Evolutionary conservation across 2,888 invertebrate genomes (phyloP).

Genomic region (Ormyrus thymus): DNA sequence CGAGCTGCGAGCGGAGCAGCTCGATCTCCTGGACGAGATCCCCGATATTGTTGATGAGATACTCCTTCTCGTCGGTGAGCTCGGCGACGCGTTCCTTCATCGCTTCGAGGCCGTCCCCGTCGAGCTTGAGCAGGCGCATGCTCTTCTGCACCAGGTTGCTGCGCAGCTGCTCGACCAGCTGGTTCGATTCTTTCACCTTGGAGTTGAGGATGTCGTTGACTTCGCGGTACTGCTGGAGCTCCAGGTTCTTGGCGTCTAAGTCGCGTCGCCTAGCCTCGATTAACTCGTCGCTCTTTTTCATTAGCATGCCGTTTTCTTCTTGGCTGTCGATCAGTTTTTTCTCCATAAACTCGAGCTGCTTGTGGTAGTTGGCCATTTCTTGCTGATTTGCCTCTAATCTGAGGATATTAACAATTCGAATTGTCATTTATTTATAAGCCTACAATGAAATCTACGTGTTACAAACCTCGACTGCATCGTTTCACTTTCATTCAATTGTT

Average conservation of each 20-base stretch:
- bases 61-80: constrained; percentile 60
- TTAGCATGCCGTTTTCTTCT: background rate
- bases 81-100: constrained; percentile 58
- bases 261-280: constrained; percentile 23
- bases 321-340: constrained; percentile 8
- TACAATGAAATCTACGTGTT: background rate
- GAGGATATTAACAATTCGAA: background rate
- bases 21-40: constrained; percentile 57
- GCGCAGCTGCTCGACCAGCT: constrained; percentile 58
- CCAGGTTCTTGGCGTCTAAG: background rate
- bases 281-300: constrained; percentile 26
- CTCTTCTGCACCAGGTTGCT: constrained; percentile 8
- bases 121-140: constrained; percentile 16
- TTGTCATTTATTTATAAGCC: too few species aligned
- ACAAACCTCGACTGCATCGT: constrained; percentile 31
- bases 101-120: constrained; percentile 26
- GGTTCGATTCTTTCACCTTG: constrained; percentile 52
- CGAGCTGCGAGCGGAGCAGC: constrained; percentile 56
- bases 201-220: constrained; percentile 54
- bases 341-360: constrained; percentile 3
- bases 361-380: constrained; percentile 23
- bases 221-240: constrained; percentile 43
- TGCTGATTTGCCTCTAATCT: constrained; percentile 16
- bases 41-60: constrained; percentile 49
- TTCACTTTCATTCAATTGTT: constrained; percentile 14